These are phyloP conservation scores for Bombyx huttoni DNA, from an alignment of 2,888 invertebrate genomes.

Conservation along the genomic window DNA sequence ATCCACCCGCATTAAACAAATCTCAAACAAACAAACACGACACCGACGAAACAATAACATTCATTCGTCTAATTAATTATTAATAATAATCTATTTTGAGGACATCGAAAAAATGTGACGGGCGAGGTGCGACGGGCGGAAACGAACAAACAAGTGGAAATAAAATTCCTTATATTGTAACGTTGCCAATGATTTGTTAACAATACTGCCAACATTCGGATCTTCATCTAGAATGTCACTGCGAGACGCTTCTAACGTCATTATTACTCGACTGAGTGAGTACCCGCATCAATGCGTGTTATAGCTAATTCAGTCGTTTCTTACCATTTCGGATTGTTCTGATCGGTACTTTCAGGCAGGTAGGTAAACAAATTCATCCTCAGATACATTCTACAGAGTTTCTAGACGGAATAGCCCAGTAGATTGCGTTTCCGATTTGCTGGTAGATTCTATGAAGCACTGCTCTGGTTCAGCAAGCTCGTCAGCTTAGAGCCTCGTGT, in stretches of 20 bases:
- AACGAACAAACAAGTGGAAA: constrained; percentile 43
- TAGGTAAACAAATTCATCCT: no score
- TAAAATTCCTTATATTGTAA: constrained; percentile 30
- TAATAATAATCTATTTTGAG: background rate
- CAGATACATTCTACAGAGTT: no score
- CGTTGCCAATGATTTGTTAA: constrained; percentile 29
- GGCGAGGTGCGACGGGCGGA: constrained; percentile 15
- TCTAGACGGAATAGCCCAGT: no score
- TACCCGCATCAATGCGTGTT: no score
- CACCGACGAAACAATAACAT: background rate
- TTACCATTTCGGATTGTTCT: no score
- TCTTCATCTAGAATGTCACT: constrained; percentile 12
- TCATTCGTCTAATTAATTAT: background rate
- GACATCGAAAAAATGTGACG: constrained; percentile 2
- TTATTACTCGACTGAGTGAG: background rate
- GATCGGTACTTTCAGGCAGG: no score
- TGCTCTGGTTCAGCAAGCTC: no score
- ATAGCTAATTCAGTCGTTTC: no score
- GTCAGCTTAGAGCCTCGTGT: no score
- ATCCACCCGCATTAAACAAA: no score
- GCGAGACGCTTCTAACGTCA: background rate
- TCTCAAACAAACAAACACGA: background rate
- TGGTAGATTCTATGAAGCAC: no score
- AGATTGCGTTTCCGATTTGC: no score
- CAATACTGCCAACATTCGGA: constrained; percentile 41